Base-by-base conservation (phyloP, 2,113 vertebrate species). In the Passerina amoena region DNA sequence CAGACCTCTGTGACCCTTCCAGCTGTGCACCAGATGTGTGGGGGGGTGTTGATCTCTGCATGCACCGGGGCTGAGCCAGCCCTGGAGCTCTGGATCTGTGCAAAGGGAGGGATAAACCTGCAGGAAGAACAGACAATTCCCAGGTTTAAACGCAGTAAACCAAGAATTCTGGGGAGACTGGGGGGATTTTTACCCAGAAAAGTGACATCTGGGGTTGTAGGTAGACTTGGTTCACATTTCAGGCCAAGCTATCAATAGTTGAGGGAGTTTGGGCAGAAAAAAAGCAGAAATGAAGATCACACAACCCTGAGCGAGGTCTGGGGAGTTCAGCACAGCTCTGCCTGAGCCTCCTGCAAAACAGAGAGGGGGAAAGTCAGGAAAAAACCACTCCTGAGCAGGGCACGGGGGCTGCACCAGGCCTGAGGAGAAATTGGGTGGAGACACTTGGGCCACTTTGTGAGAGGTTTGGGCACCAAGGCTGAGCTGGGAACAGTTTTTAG, bases 41-140 rank as follows among this genome's bases (percentile, higher is more conserved):
- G 6, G 0, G 0, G 7, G 15, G 11, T 44, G 47, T 53, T 35
- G 63, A 37, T 64, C 48, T 71, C 68, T 25, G 48, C 8, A 3
- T 37, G 40, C 40, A n/a, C 3, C 35, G 11, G 37, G 8, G 51
- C 38, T 48, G 65, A 65, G 15, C 15, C 27, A 35, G 33, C 30
- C 44, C 44, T 0, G 1, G 40, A 35, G 54, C 48, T 76, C 57
- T 13, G 44, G 25, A 38, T 69, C 38, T 0, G 0, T 56, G 54
- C 66, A 60, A 60, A 50, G n/a, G 20, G 48, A 61, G 48, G 59
- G 68, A 40, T 11, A 59, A 63, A 69, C 13, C 31, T 65, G 64
- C 72, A 53, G 65, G 63, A 85, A 68, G 2, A 85, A 21, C 13
- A n/a, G 35, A 18, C 6, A 23, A 4, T 17, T 53, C n/a, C 47